Base-by-base conservation (phyloP, 2,888 invertebrate species). In the Chloromyia formosa region DNA sequence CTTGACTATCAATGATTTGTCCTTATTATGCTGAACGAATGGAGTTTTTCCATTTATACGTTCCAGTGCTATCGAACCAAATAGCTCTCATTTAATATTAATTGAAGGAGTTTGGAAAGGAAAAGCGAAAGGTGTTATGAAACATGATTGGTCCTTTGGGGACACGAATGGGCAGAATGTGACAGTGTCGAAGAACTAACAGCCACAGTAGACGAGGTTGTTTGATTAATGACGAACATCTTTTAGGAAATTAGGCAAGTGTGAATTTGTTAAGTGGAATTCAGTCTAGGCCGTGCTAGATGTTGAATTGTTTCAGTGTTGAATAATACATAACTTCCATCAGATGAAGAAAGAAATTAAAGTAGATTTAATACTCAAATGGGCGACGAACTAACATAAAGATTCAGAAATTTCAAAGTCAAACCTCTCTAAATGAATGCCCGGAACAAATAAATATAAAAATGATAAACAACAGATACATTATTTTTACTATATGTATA, bases 1-100 rank as follows among this genome's bases (percentile, higher is more conserved):
- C 56, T 71, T 56, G 71, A 71, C 71, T 58, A 23, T 58, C 71
- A 71, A 71, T 71, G 71, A 71, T 71, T 71, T 71, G 71, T 71
- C 71, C 56, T 71, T 71, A 58, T 58, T 42, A 35, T 56, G 35
- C 20, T 40, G 40, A 71, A 71, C 10, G 58, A 58, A 22, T 35
- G 27, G 27, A 35, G 27, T 35, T n/a, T 35, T 71, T 56, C 35
- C 56, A 14, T 56, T 18, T 53, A 56, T 40, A 27, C 22, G 18
- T 71, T 71, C 58, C 58, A 71, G 20, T 40, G 58, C 35, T 40
- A 58, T 58, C 58, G 56, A 71, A 71, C 58, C 71, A 56, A 71
- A 56, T 71, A 40, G 71, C 16, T 18, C 71, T 71, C 71, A 71
- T 71, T 71, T 53, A 71, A 71, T 71, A 71, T 71, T 71, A 71